These are phyloP conservation scores for Parnassius mnemosyne DNA, from an alignment of 2,888 invertebrate species.

Conservation along the genomic window DNA sequence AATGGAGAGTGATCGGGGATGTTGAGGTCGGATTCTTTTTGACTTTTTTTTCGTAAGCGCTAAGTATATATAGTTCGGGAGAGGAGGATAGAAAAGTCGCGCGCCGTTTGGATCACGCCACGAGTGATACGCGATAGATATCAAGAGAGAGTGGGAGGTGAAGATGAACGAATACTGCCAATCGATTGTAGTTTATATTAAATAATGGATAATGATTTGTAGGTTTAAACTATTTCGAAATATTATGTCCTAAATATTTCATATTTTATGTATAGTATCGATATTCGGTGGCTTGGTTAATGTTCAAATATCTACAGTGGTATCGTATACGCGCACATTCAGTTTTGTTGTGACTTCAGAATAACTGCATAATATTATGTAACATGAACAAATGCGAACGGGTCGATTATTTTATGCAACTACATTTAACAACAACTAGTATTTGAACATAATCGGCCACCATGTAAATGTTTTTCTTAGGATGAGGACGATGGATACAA, in stretches of 20 bases:
- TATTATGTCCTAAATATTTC: constrained; percentile 72
- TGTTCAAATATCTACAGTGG: constrained; percentile 37
- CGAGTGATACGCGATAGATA: constrained; percentile 55
- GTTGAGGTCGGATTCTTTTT: constrained; percentile 7
- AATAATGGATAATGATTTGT: constrained; percentile 71
- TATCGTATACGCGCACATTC: not conserved
- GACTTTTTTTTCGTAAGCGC: constrained; percentile 28
- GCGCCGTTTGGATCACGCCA: constrained; percentile 37
- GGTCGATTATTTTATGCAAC: not conserved
- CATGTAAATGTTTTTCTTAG: constrained; percentile 64
- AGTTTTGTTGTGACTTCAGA: not conserved
- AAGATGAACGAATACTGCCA: constrained; percentile 74
- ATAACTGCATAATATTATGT: constrained; percentile 3
- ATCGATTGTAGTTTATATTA: constrained; percentile 75
- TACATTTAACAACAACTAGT: constrained; percentile 12
- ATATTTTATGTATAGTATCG: constrained; percentile 72
- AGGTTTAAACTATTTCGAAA: constrained; percentile 70
- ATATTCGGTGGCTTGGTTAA: constrained; percentile 50
- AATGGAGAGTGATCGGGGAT: constrained; percentile 27
- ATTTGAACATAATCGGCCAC: constrained; percentile 42
- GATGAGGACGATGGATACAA: constrained; percentile 71
- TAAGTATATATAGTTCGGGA: constrained; percentile 26
- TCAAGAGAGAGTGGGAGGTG: constrained; percentile 46
- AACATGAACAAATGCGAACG: no score
- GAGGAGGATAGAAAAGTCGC: constrained; percentile 25